Conservation (phyloP, 1,140 invertebrate genomes). For the Mycetomoellerius zeteki region DNA sequence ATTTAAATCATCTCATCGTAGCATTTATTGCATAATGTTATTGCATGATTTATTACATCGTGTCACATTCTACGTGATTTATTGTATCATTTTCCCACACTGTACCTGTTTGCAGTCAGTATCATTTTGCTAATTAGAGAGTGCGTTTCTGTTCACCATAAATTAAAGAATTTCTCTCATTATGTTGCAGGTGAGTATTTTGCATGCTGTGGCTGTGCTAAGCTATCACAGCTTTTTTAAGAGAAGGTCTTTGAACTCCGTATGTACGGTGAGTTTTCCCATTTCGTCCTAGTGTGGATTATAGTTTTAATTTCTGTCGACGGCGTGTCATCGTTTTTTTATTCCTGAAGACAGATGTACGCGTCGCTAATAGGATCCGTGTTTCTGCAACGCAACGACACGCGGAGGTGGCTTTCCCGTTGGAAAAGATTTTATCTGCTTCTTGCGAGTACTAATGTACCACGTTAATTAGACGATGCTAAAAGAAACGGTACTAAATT, state of each 20-base stretch:
- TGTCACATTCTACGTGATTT: background rate
- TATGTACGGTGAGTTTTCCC: conserved; percentile 39
- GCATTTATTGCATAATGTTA: background rate
- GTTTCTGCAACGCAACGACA: background rate
- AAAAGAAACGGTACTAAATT: no score
- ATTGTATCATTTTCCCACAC: background rate
- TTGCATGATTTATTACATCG: background rate
- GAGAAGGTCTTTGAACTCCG: background rate
- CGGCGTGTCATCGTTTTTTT: conserved; percentile 22
- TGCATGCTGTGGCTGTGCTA: background rate
- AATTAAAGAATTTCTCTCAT: conserved; percentile 33
- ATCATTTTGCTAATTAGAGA: background rate
- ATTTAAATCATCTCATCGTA: background rate
- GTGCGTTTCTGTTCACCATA: background rate
- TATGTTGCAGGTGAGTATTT: conserved; percentile 52
- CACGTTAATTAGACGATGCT: background rate
- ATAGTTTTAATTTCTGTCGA: conserved; percentile 55
- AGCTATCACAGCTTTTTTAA: conserved; percentile 3
- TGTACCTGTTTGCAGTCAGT: background rate
- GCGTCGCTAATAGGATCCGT: conserved; percentile 36
- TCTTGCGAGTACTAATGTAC: background rate
- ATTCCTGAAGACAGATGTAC: background rate
- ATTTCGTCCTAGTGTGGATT: conserved; percentile 29
- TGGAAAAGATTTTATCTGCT: conserved; percentile 20
- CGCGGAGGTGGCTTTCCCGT: background rate